A percentile compares a stretch with the other conserved stretches of the same genome.
These are phyloP conservation scores for Ammospiza caudacuta DNA, from an alignment of 2,113 vertebrate species.

Conservation along the genomic window DNA sequence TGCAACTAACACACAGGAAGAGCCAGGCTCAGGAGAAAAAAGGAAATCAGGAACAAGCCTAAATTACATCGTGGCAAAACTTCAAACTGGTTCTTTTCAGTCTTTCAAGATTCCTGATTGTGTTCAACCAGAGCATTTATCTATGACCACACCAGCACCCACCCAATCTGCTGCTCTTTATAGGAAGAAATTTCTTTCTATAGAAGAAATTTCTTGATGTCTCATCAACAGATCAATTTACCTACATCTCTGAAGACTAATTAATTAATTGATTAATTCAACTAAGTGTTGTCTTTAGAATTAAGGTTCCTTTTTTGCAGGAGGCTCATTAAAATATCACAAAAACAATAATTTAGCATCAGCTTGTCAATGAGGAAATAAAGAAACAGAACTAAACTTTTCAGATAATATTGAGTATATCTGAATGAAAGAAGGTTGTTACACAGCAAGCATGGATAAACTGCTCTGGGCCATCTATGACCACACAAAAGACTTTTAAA, in stretches of 20 bases:
- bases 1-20: not conserved
- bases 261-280: constrained; percentile 15
- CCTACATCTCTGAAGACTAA: constrained; percentile 28
- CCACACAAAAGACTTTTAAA: not conserved
- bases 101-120: not conserved
- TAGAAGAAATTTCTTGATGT: not conserved
- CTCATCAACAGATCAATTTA: constrained; percentile 16
- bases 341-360: not conserved
- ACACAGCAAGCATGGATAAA: not conserved
- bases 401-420: not conserved
- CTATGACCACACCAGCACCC: not conserved
- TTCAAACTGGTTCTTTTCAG: not conserved
- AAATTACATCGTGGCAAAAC: not conserved
- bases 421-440: not conserved
- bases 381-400: not conserved
- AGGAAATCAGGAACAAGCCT: not conserved
- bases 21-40: not conserved
- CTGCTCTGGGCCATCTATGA: not conserved
- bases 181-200: not conserved
- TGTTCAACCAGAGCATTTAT: not conserved
- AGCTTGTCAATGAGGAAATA: not conserved
- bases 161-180: not conserved
- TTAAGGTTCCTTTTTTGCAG: not conserved
- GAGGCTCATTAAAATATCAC: not conserved
- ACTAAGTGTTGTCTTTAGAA: constrained; percentile 20